Evolutionary conservation across 2,888 invertebrate species (phyloP).

Genomic region (Prostheceraeus crozeri): DNA sequence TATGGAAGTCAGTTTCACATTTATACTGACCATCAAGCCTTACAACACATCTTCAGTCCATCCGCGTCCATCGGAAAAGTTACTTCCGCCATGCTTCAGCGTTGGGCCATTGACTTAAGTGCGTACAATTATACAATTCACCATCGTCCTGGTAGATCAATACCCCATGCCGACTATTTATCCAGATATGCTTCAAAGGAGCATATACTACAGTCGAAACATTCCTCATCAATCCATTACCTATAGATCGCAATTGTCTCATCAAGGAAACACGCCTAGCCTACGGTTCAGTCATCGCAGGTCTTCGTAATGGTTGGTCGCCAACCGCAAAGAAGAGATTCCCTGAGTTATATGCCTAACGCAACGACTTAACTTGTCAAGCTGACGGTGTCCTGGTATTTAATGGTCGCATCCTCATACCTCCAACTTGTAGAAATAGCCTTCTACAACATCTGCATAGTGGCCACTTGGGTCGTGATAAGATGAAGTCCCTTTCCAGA

Average conservation of each 20-base stretch:
- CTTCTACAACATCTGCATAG: conserved; percentile 8
- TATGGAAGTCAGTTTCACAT: conserved; percentile 13
- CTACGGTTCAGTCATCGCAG: conserved; percentile 20
- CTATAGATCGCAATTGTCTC: conserved; percentile 9
- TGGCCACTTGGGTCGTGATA: neutral
- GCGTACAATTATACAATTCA: conserved; percentile 20
- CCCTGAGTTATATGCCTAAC: too few relatives aligned
- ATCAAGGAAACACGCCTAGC: neutral
- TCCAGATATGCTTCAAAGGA: conserved; percentile 19
- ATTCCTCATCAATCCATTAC: conserved; percentile 15
- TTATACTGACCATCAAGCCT: conserved; percentile 12
- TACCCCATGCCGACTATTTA: conserved; percentile 15
- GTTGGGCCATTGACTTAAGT: conserved; percentile 23
- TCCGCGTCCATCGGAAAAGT: neutral
- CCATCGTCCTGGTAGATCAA: conserved; percentile 13
- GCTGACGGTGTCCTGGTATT: too few relatives aligned
- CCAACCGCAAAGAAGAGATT: conserved; percentile 13
- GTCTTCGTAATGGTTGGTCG: conserved; percentile 16
- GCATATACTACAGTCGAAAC: conserved; percentile 19
- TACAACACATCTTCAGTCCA: conserved; percentile 6
- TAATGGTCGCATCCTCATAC: too few relatives aligned
- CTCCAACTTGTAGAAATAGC: too few relatives aligned
- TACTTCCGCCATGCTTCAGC: conserved; percentile 21
- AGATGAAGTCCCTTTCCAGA: conserved; percentile 12
- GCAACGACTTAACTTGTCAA: too few relatives aligned